Conservation (phyloP, 2,888 invertebrate species). For the Pimpla rufipes region DNA sequence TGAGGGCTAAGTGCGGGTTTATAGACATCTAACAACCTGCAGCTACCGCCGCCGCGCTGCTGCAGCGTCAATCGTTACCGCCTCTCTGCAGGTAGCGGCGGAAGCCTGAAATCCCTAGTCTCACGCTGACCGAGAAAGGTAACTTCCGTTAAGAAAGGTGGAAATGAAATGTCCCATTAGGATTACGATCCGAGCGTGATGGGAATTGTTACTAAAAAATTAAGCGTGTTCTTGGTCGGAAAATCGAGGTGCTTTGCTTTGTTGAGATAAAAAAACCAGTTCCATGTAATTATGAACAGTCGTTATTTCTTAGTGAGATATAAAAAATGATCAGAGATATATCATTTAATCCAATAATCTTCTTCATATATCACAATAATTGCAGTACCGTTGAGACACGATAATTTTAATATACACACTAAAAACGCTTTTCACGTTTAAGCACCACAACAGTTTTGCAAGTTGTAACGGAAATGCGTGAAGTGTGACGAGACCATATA, state of each 20-base stretch:
- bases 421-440: not conserved
- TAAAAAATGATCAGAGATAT: too few relatives aligned
- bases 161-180: constrained; percentile 35
- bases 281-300: not conserved
- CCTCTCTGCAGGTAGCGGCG: constrained; percentile 23
- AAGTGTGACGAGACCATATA: not conserved
- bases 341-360: not conserved
- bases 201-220: constrained; percentile 6
- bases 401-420: not conserved
- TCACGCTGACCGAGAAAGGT: not conserved
- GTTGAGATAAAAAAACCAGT: not conserved
- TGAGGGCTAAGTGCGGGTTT: constrained; percentile 63
- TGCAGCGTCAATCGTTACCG: constrained; percentile 21
- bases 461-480: not conserved
- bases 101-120: not conserved
- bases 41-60: constrained; percentile 22
- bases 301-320: too few relatives aligned
- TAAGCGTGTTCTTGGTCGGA: not conserved
- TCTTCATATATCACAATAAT: not conserved
- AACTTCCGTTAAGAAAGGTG: constrained; percentile 12
- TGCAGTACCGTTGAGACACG: not conserved
- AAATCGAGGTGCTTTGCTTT: not conserved
- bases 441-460: not conserved
- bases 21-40: constrained; percentile 59
- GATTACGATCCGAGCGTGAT: constrained; percentile 21